phyloP scores from a whole-genome alignment of 2,797 vertebrate genomes.

The Agapornis canus region DNA sequence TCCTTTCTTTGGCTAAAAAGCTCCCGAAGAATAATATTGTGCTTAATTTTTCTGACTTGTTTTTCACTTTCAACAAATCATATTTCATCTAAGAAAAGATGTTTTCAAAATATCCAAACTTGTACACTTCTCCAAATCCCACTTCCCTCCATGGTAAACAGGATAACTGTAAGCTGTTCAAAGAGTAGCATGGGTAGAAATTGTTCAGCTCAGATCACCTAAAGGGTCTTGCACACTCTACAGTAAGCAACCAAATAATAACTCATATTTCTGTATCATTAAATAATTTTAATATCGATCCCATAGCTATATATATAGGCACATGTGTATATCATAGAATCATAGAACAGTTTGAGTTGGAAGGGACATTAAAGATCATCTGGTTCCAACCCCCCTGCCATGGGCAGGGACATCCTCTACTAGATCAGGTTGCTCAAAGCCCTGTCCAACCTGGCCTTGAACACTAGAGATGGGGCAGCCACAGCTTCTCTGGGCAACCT shows the following conservation, averaged over 20 bases:
- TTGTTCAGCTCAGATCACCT: background rate
- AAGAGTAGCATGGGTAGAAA: background rate
- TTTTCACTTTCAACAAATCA: background rate
- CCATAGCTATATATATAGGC: background rate
- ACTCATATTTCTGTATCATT: background rate
- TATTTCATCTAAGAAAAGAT: background rate
- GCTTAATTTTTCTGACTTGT: background rate
- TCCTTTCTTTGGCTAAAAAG: background rate
- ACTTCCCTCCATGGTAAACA: background rate
- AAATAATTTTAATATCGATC: background rate
- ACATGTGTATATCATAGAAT: background rate
- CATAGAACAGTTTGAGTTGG: background rate
- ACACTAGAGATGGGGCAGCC: background rate
- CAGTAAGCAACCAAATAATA: background rate
- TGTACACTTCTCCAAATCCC: background rate
- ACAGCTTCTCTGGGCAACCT: background rate
- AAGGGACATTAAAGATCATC: background rate
- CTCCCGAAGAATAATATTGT: background rate
- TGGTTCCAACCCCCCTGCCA: background rate
- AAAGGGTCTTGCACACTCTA: background rate
- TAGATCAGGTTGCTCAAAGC: background rate
- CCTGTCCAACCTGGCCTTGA: background rate
- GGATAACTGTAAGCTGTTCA: background rate
- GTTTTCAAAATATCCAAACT: background rate
- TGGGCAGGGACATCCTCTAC: background rate